phyloP scores from a whole-genome alignment of 2,797 vertebrate genomes.

The Rhadinocentrus ornatus region DNA sequence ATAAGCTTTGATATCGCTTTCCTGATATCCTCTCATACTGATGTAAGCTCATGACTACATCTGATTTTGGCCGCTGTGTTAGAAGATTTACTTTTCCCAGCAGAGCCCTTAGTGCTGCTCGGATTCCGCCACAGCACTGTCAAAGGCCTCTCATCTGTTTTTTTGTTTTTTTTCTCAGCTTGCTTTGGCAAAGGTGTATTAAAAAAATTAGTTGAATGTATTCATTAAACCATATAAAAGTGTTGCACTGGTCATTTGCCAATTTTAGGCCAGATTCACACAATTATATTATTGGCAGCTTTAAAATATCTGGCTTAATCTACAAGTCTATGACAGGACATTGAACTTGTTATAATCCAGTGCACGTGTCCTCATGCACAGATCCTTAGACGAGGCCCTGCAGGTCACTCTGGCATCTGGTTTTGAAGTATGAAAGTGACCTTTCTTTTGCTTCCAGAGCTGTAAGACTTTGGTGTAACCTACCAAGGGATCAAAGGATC shows the following conservation, averaged over 20 bases:
- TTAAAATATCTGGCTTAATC: constrained; percentile 31
- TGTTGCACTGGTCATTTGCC: background rate
- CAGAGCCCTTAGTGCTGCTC: background rate
- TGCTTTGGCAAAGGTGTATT: background rate
- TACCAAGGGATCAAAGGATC: constrained; percentile 34
- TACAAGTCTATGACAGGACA: constrained; percentile 22
- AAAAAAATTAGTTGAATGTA: background rate
- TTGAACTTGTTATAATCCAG: constrained; percentile 34
- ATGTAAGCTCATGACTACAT: background rate
- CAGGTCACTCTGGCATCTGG: constrained; percentile 41
- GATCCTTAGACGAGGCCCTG: constrained; percentile 30
- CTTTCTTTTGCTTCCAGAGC: constrained; percentile 22
- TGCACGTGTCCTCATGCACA: constrained; percentile 17
- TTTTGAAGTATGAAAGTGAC: constrained; percentile 52
- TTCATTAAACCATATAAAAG: background rate
- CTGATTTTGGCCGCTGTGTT: background rate
- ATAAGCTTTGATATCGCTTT: background rate
- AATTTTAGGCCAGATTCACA: constrained; percentile 9
- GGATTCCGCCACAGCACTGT: background rate
- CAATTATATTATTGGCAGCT: constrained; percentile 4
- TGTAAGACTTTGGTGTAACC: constrained; percentile 27
- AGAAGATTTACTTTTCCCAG: background rate
- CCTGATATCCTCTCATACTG: background rate
- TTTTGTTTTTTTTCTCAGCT: background rate
- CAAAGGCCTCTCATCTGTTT: background rate